Evolutionary conservation across 2,113 vertebrate genomes (phyloP).

Genomic region (Trematomus loennbergii): DNA sequence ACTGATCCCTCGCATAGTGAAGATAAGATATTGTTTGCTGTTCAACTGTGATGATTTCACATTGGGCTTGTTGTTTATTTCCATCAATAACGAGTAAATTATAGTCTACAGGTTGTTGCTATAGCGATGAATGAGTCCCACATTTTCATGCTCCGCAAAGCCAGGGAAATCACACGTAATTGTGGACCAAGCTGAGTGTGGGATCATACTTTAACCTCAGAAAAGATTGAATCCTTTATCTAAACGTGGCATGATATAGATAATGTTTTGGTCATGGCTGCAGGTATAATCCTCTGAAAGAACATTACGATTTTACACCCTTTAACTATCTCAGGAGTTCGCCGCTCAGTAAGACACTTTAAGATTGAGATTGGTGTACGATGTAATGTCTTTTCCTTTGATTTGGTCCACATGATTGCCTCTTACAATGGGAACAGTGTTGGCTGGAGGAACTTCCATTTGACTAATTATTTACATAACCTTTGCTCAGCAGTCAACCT

Average conservation of each 20-base stretch:
- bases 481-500: conserved; percentile 8
- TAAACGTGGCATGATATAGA: conserved; percentile 1
- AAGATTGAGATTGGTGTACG: background rate
- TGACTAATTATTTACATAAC: conserved; percentile 3
- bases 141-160: background rate
- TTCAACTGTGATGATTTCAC: background rate
- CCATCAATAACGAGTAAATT: conserved; percentile 9
- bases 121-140: conserved; percentile 2
- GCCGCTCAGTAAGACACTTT: background rate
- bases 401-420: conserved; percentile 17
- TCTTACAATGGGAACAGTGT: conserved; percentile 10
- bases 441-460: background rate
- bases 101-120: conserved; percentile 29
- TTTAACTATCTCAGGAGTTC: background rate
- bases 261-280: background rate
- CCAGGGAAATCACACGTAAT: background rate
- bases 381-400: conserved; percentile 14
- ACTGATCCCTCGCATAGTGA: background rate
- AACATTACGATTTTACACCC: background rate
- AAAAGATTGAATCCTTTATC: background rate
- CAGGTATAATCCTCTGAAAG: background rate
- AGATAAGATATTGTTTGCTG: no score
- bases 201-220: background rate
- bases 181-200: background rate
- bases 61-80: background rate